Evolutionary conservation across 1,140 invertebrate species (phyloP).

Genomic region (Drosophila simulans): DNA sequence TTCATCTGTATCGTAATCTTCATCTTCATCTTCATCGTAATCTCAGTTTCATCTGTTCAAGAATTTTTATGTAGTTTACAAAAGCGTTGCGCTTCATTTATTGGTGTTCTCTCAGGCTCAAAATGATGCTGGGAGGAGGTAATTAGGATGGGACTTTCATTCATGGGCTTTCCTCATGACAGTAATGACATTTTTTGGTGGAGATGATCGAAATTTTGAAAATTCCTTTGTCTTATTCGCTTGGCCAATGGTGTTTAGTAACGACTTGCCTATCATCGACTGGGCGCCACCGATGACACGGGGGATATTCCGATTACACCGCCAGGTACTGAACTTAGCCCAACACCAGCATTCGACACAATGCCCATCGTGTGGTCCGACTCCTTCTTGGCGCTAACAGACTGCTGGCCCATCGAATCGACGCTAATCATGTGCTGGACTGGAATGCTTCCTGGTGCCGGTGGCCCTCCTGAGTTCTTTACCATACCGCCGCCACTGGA

Average conservation of each 20-base stretch:
- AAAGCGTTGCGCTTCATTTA: conserved; percentile 65
- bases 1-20: conserved; percentile 2
- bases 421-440: conserved; percentile 75
- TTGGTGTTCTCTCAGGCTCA: conserved; percentile 58
- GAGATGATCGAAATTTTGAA: conserved; percentile 61
- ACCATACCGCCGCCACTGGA: conserved; percentile 40
- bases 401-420: conserved; percentile 55
- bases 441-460: conserved; percentile 57
- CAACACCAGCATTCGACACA: conserved; percentile 52
- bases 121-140: conserved; percentile 27
- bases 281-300: conserved; percentile 61
- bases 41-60: conserved; percentile 11
- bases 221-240: conserved; percentile 50
- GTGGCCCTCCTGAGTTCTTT: conserved; percentile 32
- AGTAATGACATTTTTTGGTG: conserved; percentile 17
- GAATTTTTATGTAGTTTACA: conserved; percentile 53
- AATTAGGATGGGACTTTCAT: conserved; percentile 13
- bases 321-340: conserved; percentile 48
- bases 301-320: conserved; percentile 69
- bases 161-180: conserved; percentile 7
- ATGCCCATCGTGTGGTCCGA: conserved; percentile 56
- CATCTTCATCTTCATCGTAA: background rate
- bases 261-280: conserved; percentile 73
- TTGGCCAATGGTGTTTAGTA: conserved; percentile 32
- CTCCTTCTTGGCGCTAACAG: conserved; percentile 62